phyloP scores from a whole-genome alignment of 2,113 vertebrate genomes.

The Bubo blakistoni region DNA sequence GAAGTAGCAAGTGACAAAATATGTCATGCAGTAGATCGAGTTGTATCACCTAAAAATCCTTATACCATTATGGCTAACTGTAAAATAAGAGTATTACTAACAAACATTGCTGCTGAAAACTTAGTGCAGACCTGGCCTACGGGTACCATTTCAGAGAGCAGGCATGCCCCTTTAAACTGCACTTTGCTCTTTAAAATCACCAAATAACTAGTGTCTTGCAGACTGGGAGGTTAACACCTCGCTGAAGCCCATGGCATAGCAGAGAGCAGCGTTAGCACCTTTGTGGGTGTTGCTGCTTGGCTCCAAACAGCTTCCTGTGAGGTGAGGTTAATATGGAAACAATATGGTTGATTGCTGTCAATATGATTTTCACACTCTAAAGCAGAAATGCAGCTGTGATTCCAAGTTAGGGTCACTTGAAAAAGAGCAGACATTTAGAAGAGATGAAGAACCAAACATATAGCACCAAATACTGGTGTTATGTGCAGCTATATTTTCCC shows the following conservation, averaged over 20 bases:
- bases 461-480: background rate
- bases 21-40: too few relatives aligned
- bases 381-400: background rate
- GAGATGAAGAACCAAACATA: background rate
- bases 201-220: background rate
- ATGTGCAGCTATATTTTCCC: background rate
- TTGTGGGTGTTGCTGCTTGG: background rate
- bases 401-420: background rate
- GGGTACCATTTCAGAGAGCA: background rate
- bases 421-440: background rate
- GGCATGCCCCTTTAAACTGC: background rate
- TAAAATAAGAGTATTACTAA: background rate
- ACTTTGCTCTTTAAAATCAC: background rate
- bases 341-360: background rate
- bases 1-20: background rate
- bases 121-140: background rate
- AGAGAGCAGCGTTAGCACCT: background rate
- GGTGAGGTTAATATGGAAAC: background rate
- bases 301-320: background rate
- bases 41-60: background rate
- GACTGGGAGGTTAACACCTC: background rate
- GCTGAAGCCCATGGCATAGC: fast-evolving
- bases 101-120: background rate
- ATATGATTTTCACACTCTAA: background rate
- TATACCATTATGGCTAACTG: background rate